These are phyloP conservation scores for Psittacula cyanocephala DNA, from an alignment of 2,113 vertebrate species.

Conservation along the genomic window DNA sequence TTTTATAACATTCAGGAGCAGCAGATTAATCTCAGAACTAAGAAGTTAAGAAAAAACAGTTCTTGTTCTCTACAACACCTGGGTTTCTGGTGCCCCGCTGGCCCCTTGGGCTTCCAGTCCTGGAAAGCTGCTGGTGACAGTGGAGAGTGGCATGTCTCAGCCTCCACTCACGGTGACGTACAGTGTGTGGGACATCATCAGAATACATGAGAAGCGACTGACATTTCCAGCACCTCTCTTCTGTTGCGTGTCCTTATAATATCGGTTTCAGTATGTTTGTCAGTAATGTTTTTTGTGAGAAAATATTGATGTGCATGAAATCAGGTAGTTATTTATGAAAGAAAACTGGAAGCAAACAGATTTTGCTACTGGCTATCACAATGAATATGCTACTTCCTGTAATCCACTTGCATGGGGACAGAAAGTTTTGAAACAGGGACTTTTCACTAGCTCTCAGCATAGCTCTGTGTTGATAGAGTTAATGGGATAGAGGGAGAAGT, in stretches of 20 bases:
- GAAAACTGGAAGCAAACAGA: neutral
- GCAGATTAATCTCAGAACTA: neutral
- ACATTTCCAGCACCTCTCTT: constrained; percentile 46
- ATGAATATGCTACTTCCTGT: neutral
- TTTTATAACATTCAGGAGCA: neutral
- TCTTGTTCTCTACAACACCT: neutral
- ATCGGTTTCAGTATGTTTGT: neutral
- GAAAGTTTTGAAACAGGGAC: neutral
- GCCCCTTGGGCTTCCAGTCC: neutral
- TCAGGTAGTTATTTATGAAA: constrained; percentile 11
- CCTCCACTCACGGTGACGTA: neutral
- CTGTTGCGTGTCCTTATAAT: constrained; percentile 2
- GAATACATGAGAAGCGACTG: constrained; percentile 1
- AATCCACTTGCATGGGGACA: neutral
- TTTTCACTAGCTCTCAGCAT: neutral
- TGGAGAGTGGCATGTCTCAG: neutral
- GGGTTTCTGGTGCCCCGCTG: neutral
- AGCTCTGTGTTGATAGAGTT: neutral
- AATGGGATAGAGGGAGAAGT: neutral
- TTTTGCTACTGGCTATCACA: neutral
- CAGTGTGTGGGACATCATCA: constrained; percentile 31
- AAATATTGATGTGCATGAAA: neutral
- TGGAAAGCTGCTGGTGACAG: neutral
- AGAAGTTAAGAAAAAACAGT: neutral
- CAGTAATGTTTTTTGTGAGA: neutral